Percentiles rank a stretch among this genome's conserved stretches.
Evolutionary conservation across 2,797 vertebrate species (phyloP).

Genomic region (Xiphorhynchus erythropygius): DNA sequence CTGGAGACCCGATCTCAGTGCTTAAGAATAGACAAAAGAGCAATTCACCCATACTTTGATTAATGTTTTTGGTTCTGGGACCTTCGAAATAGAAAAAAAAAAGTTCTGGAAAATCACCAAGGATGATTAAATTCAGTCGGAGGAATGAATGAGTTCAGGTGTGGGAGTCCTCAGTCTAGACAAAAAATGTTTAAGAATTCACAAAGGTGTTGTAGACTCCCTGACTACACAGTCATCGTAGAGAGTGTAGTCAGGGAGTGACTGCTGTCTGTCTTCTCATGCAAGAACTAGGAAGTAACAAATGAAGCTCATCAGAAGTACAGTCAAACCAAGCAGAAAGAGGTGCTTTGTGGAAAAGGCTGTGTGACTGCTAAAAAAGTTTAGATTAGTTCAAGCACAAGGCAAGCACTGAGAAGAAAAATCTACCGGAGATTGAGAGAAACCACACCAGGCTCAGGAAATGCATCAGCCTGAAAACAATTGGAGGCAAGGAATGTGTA

Average conservation of each 20-base stretch:
- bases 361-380: not conserved
- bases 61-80: not conserved
- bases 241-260: not conserved
- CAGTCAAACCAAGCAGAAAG: not conserved
- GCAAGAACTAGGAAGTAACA: not conserved
- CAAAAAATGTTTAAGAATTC: not conserved
- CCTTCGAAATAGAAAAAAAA: not conserved
- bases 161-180: not conserved
- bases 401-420: not conserved
- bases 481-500: not conserved
- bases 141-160: not conserved
- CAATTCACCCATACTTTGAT: not conserved
- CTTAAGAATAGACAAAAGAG: not conserved
- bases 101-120: not conserved
- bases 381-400: not conserved
- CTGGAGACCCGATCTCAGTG: not conserved
- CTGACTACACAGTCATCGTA: not conserved
- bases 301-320: not conserved
- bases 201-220: not conserved
- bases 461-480: not conserved
- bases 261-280: not conserved
- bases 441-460: not conserved
- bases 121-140: not conserved
- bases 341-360: not conserved
- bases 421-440: not conserved